Evolutionary conservation across 2,888 invertebrate genomes (phyloP).

Genomic region (Spatulosminthurus flaviceps): DNA sequence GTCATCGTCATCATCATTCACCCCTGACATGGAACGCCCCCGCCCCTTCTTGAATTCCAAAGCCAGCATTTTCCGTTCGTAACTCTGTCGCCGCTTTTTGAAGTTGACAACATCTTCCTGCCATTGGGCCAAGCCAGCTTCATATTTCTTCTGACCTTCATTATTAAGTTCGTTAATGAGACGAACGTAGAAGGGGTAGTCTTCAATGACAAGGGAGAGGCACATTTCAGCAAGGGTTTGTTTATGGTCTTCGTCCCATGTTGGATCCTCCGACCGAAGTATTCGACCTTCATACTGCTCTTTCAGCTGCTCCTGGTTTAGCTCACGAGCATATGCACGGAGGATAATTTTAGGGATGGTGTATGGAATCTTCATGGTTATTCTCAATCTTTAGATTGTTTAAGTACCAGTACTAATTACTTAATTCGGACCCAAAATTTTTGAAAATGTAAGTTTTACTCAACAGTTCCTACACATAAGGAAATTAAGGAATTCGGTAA

Average conservation of each 20-base stretch:
- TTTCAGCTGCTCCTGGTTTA: conserved; percentile 54
- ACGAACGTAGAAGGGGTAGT: conserved; percentile 59
- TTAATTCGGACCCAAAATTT: too few relatives aligned
- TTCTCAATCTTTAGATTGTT: too few relatives aligned
- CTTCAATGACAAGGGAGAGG: conserved; percentile 53
- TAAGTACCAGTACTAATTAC: too few relatives aligned
- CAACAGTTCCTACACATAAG: too few relatives aligned
- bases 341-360: conserved; percentile 61
- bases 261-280: conserved; percentile 59
- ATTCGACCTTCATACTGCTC: conserved; percentile 57
- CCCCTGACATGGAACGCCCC: neutral
- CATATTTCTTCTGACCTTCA: conserved; percentile 49
- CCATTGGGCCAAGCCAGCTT: conserved; percentile 52
- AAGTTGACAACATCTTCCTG: conserved; percentile 53
- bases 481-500: too few relatives aligned
- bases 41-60: neutral
- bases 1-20: conserved; percentile 45
- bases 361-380: conserved; percentile 61
- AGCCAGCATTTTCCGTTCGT: conserved; percentile 42
- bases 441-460: too few relatives aligned
- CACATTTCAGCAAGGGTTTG: conserved; percentile 53
- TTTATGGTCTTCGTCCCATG: conserved; percentile 55
- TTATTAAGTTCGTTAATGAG: conserved; percentile 57
- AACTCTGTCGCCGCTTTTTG: conserved; percentile 43
- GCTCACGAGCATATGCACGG: conserved; percentile 56